Conservation (phyloP, 2,888 invertebrate species). For the Formica aserva region DNA sequence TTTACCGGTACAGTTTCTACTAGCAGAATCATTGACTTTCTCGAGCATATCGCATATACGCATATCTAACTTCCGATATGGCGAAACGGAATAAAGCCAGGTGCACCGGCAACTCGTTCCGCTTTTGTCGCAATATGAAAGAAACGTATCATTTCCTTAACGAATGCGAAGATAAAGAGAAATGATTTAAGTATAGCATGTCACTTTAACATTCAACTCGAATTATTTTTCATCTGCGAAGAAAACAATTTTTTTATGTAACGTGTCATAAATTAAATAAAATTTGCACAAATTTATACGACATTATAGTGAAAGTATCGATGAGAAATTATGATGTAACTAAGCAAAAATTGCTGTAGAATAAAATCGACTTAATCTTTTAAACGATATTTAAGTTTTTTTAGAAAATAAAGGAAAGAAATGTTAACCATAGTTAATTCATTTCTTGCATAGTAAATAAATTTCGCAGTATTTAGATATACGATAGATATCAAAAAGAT, state of each 20-base stretch:
- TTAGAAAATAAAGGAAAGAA: neutral
- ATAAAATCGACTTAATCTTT: neutral
- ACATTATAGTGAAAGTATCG: slow-evolving; percentile 41
- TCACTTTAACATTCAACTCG: slow-evolving; percentile 15
- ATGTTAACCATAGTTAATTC: neutral
- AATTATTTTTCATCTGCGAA: slow-evolving; percentile 19
- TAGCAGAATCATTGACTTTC: slow-evolving; percentile 41
- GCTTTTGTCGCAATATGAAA: neutral
- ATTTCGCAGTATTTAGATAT: neutral
- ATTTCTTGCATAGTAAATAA: neutral
- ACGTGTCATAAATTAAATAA: slow-evolving; percentile 26
- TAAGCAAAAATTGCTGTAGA: neutral
- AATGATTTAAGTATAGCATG: slow-evolving; percentile 27
- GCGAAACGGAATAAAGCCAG: neutral
- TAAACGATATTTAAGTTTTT: neutral
- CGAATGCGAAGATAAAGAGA: slow-evolving; percentile 28
- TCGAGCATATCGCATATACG: slow-evolving; percentile 61
- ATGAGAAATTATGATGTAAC: slow-evolving; percentile 29
- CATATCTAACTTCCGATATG: slow-evolving; percentile 22
- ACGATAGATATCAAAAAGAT: slow-evolving; percentile 3
- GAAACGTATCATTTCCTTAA: neutral
- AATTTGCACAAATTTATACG: slow-evolving; percentile 9
- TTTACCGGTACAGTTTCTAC: slow-evolving; percentile 23
- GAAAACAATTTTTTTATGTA: slow-evolving; percentile 9
- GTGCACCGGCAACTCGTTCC: neutral